Evolutionary conservation across 2,797 vertebrate genomes (phyloP), one percentile per base, ranked within the genome.

Genomic region (Sebastiscus albofasciatus): DNA sequence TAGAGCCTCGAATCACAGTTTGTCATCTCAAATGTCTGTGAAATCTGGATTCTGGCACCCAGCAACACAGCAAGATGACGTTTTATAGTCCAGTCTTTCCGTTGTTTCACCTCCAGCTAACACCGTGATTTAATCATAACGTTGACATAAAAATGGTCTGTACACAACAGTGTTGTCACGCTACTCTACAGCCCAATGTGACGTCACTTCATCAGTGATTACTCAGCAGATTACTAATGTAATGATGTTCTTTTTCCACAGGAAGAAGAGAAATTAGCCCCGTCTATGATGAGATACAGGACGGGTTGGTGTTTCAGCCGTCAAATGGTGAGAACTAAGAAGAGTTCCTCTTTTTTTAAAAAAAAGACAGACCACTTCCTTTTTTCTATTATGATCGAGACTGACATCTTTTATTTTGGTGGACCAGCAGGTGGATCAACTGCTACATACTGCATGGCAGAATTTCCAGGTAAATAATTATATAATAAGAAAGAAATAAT

Each of bases 251-350:
- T 11, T 36, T n/a, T 36, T 26, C 12, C 14, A 7, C 65, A 80
- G 78, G 46, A 77, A 22, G 2, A 26, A 31, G 39, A 68, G 46
- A 62, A 10, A 31, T 0, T 14, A 2, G 1, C 7, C 24, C 1
- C 0, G 5, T 80, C 46, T 80, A 80, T 4, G 46, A 42, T 0
- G 65, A 68, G 71, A 68, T 80, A 20, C 33, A 16, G 26, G 71
- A 74, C 0, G 9, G 6, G 42, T 5, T 3, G 0, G 1, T 6
- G 56, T 4, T 8, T 20, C 26, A 7, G 20, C 10, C 20, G 0
- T 10, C 8, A 22, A 29, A 59, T 2, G 62, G 77, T 79, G 62
- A 54, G 77, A 67, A 66, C 27, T 11, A 27, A 31, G 2, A 56
- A 31, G 4, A 6, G 6, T 42, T 55, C 4, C 7, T 13, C 26